Conservation (phyloP, 2,113 vertebrate species). For the Solea senegalensis region DNA sequence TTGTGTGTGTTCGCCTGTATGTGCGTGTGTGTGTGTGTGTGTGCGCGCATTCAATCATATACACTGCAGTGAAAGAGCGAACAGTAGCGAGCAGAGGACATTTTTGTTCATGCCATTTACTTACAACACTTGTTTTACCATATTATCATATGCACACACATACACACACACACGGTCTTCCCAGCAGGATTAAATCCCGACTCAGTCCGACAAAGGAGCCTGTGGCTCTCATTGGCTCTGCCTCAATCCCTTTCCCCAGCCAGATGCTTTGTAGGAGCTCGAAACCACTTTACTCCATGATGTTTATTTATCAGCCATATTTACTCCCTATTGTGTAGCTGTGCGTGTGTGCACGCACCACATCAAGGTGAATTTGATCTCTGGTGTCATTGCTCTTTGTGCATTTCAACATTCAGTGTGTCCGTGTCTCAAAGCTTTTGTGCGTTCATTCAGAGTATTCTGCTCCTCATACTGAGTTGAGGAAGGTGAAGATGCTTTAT, state of each 20-base stretch:
- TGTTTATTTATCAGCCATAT: conserved; percentile 65
- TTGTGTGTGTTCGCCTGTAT: conserved; percentile 13
- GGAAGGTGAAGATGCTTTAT: conserved; percentile 17
- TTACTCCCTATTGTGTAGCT: conserved; percentile 47
- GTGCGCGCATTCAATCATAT: conserved; percentile 36
- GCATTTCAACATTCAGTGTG: conserved; percentile 13
- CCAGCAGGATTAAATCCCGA: conserved; percentile 71
- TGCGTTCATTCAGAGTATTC: conserved; percentile 3
- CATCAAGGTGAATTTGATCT: conserved; percentile 26
- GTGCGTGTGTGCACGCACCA: conserved; percentile 8
- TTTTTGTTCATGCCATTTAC: conserved; percentile 42
- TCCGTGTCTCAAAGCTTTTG: not conserved
- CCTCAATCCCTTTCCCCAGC: conserved; percentile 70
- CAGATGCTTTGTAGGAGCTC: conserved; percentile 62
- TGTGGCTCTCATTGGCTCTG: conserved; percentile 73
- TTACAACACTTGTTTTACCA: conserved; percentile 55
- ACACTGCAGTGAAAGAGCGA: conserved; percentile 17
- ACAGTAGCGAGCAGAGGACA: conserved; percentile 20
- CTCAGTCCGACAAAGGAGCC: conserved; percentile 74
- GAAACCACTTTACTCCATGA: conserved; percentile 55
- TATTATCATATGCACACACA: conserved; percentile 46
- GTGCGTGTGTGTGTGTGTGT: conserved; percentile 1
- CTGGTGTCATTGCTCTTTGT: conserved; percentile 14
- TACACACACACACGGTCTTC: conserved; percentile 26
- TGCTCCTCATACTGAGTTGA: conserved; percentile 5